Base-by-base conservation (phyloP, 2,888 invertebrate genomes). In the Bellardia bayeri region DNA sequence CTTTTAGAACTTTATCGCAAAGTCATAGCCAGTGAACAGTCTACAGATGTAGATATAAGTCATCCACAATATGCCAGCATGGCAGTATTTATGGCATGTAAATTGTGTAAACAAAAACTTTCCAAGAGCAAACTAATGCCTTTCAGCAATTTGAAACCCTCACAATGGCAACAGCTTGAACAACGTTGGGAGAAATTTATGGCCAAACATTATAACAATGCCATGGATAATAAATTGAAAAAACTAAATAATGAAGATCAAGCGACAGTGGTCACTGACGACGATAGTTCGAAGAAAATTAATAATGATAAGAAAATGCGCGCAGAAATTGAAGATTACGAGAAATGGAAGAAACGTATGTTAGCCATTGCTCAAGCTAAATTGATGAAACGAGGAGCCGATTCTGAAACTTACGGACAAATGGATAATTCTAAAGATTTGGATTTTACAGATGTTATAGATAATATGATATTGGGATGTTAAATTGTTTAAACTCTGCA, bases 41-140 rank as follows among this genome's bases (percentile, higher is more conserved):
- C 87, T 40, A 92, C 94, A 90, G 95, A 95, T 93, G 91, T 94
- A 33, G 95, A 96, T 90, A 90, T 95, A 30, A 94, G 93, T 69
- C 94, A 96, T 90, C 96, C 96, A 0, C 96, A 96, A 89, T 96
- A 96, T 93, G 94, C 95, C 1, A 95, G 95, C 68, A 95, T 95
- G 94, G 95, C 96, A 2, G 95, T 96, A 0, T 95, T 94, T 90
- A 95, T 95, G 88, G 95, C 96, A 37, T 95, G 96, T 92, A 95
- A 95, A 94, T 79, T 95, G 40, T 94, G 94, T 68, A 95, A 95
- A 90, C 93, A 95, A 0, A 96, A 95, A 93, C 91, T 95, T 7
- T 91, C 95, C 16, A 96, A 95, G 91, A 90, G 94, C 14, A 95
- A 95, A 91, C 91, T 96, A 16, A 91, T 95, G 69, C 94, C 94